Base-by-base conservation (phyloP, 37 sponge, comb jelly and placozoan genomes). In the Tethya wilhelma region DNA sequence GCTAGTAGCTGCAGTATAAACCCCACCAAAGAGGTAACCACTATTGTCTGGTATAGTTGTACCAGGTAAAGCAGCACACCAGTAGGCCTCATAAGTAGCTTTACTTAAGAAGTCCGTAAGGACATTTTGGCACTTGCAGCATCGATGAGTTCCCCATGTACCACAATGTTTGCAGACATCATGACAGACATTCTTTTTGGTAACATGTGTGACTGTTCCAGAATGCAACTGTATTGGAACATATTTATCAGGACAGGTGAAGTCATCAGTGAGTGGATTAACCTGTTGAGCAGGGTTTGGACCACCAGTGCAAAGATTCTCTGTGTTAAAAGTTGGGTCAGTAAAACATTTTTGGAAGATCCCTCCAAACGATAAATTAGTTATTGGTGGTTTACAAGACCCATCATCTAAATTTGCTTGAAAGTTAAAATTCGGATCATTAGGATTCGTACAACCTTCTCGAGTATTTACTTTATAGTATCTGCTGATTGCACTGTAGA, bases 21-120 rank as follows among this genome's bases (percentile, higher is more conserved):
- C 38, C 34, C 91, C 87, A 37, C 91, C 91, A 58, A 91, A 91
- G 14, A 91, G 77, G 59, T 59, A 91, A 12, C 87, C 87, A 30
- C 28, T 57, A 55, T 79, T 2, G 3, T 56, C 20, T 1, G 20
- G 71, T 9, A 75, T 73, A 8, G 38, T 1, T 1, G 58, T 60
- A 2, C 63, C 45, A 73, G 73, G 73, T 2, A 23, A 1, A 9
- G 79, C 71, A 53, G 59, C 88, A 66, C 88, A 87, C 88, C 88
- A 87, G 77, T 80, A 87, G 0, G 81, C 71, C 46, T 87, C 37
- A 37, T 80, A 87, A 20, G 40, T 39, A 19, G 76, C 84, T 56
- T 44, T 60, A 53, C 83, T 82, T 1, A 55, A 0, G 49, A 59
- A 68, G 8, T 56, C 29, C 0, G 29, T 30, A 2, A 26, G 60